phyloP scores from a whole-genome alignment of 1,140 invertebrate genomes.

The Reticulitermes speratus region DNA sequence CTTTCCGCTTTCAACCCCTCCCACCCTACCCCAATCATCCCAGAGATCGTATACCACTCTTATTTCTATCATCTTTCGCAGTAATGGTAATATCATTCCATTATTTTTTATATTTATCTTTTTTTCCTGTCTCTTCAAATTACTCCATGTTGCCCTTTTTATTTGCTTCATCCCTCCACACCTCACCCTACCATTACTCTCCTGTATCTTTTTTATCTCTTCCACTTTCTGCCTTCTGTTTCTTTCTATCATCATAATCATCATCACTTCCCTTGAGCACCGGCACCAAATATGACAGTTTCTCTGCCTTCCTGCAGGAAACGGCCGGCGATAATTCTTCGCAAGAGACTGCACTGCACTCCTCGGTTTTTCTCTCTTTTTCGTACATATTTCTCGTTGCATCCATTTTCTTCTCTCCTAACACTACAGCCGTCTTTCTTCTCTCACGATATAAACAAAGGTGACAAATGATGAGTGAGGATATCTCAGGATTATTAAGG shows the following conservation, averaged over 20 bases:
- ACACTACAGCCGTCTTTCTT: not conserved
- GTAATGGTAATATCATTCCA: slow-evolving; percentile 15
- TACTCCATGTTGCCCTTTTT: not conserved
- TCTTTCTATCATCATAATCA: not conserved
- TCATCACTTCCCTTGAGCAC: not conserved
- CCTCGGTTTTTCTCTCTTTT: not conserved
- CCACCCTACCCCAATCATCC: not conserved
- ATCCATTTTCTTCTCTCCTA: not conserved
- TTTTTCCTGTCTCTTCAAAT: not conserved
- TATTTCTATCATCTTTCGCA: not conserved
- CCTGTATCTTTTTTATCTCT: not conserved
- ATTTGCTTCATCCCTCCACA: not conserved
- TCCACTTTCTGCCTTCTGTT: slow-evolving; percentile 10
- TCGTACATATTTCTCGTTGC: not conserved
- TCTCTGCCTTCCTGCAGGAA: not conserved
- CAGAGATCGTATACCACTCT: not conserved
- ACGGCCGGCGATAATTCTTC: not conserved
- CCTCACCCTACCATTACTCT: not conserved
- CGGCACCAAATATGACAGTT: not conserved
- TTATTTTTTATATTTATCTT: slow-evolving; percentile 20
- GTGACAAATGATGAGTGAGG: not conserved
- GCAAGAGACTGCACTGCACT: not conserved
- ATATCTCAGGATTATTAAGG: too few relatives aligned
- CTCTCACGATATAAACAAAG: not conserved
- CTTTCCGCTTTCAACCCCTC: not conserved